Conservation (phyloP, 2,888 invertebrate species). For the Drosophila rubida region DNA sequence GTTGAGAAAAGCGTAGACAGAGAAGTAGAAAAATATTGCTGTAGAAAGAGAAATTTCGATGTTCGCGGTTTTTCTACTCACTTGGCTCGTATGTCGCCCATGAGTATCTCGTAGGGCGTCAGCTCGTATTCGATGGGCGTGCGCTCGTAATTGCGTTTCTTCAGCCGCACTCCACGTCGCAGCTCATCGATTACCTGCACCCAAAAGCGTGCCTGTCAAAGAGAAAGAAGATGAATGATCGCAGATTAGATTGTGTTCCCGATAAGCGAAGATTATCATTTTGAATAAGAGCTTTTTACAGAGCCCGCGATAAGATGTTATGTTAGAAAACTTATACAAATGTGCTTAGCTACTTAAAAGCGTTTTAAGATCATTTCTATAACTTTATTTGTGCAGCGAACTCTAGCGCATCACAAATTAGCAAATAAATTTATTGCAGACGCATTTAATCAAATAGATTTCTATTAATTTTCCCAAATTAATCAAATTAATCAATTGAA, state of each 20-base stretch:
- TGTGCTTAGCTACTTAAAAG: too few species aligned
- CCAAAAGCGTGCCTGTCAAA: constrained; percentile 94
- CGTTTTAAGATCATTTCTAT: too few species aligned
- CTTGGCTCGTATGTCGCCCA: constrained; percentile 97
- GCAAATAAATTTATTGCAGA: too few species aligned
- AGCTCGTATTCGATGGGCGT: constrained; percentile 95
- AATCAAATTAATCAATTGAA: too few species aligned
- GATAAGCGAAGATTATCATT: not conserved
- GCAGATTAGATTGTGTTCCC: constrained; percentile 2
- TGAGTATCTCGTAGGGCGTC: constrained; percentile 97
- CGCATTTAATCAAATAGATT: too few species aligned
- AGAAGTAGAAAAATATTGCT: not conserved
- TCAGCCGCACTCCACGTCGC: constrained; percentile 95
- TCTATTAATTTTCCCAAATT: too few species aligned
- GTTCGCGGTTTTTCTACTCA: constrained; percentile 67
- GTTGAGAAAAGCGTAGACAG: not conserved
- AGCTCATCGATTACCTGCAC: constrained; percentile 97
- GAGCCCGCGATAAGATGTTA: too few species aligned
- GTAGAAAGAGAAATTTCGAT: constrained; percentile 46
- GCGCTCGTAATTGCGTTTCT: constrained; percentile 92
- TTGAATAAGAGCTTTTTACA: too few species aligned
- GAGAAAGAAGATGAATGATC: not conserved
- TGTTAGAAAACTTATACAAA: too few species aligned
- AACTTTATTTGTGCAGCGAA: too few species aligned
- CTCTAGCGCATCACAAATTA: too few species aligned